These are phyloP conservation scores for Delia radicum DNA, from an alignment of 1,140 invertebrate species.

Conservation along the genomic window DNA sequence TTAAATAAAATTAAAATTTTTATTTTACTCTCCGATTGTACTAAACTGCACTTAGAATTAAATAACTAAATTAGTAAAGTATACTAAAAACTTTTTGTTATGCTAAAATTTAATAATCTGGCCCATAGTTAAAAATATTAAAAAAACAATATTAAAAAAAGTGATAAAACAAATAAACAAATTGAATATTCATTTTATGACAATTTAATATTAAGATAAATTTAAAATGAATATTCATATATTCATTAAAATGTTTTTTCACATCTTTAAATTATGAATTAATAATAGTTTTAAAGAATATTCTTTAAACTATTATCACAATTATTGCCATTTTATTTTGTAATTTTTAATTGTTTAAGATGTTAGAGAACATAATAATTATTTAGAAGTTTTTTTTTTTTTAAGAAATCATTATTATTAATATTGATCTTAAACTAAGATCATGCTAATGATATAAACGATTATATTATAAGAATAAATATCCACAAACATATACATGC, in stretches of 20 bases:
- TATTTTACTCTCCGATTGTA: too few relatives aligned
- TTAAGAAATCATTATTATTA: not conserved
- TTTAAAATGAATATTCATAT: not conserved
- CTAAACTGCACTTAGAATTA: too few relatives aligned
- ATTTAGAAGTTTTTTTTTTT: not conserved
- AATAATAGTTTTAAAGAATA: too few relatives aligned
- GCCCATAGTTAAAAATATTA: too few relatives aligned
- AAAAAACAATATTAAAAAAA: not conserved
- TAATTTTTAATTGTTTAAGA: not conserved
- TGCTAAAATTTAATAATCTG: too few relatives aligned
- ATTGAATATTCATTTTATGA: conserved; percentile 1
- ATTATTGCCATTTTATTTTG: not conserved
- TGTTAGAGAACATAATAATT: not conserved
- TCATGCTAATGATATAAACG: conserved; percentile 17
- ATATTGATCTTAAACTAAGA: conserved; percentile 6
- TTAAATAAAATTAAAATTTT: too few relatives aligned
- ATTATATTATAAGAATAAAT: not conserved
- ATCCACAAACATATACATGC: not conserved
- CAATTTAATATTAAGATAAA: not conserved
- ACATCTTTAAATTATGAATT: not conserved
- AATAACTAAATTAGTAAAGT: too few relatives aligned
- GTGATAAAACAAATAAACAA: not conserved
- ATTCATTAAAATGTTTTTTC: not conserved
- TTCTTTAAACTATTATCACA: too few relatives aligned
- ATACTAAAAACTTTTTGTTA: too few relatives aligned